Evolutionary conservation across 2,888 invertebrate genomes (phyloP), one percentile per base, ranked within the genome.

Genomic region (Philaethria dido): DNA sequence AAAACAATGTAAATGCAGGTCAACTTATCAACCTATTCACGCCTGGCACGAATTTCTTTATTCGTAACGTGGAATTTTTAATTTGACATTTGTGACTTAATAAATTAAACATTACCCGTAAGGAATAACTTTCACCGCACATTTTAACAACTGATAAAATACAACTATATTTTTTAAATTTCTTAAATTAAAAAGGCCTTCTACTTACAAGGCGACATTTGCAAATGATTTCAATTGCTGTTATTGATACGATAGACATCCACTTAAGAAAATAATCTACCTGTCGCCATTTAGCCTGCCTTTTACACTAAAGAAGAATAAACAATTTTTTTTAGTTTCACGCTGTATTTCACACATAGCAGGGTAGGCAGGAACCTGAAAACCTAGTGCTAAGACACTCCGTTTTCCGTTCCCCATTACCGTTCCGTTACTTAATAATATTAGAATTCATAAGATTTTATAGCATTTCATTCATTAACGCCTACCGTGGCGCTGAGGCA

Each of bases 141-240:
- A 39, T 13, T 39, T 1, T 13, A 39, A 13, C 13, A 13, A 39
- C 3, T 39, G 13, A n/a, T n/a, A n/a, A n/a, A n/a, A n/a, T n/a
- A n/a, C n/a, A n/a, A n/a, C n/a, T n/a, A n/a, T n/a, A n/a, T n/a
- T 25, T 25, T 25, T 25, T 2, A 25, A 25, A 25, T 25, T 5
- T 25, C 2, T 25, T 2, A 25, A 25, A 25, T 25, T 4, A 4
- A 25, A 2, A 4, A 5, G 2, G 9, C 33, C 6, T 33, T 8
- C 33, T 8, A 9, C 33, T 9, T 33, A 33, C 9, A 33, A 39
- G 39, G n/a, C 14, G 14, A 9, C 14, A 36, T 33, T 18, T 59
- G n/a, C 16, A 60, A 60, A 29, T 25, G 29, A 14, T 29, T 60
- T 45, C 29, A 60, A 60, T 60, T 60, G 59, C 1, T 45, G 25